Percentiles rank a stretch among this genome's conserved stretches.
These are phyloP conservation scores for Leptobrachium leishanense DNA, from an alignment of 2,113 vertebrate species.

Conservation along the genomic window DNA sequence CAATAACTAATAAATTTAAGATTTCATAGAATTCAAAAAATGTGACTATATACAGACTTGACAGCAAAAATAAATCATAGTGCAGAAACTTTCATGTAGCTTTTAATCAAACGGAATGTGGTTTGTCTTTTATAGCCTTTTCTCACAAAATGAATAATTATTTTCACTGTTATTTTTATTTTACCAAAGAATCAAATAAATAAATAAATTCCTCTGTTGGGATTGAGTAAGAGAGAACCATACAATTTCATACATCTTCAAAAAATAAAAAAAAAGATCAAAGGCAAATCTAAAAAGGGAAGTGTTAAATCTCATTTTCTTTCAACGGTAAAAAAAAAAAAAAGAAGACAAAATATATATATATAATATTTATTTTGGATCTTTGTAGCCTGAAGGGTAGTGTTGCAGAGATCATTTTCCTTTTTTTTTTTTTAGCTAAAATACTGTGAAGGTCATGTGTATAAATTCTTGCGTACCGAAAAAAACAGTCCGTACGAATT, in stretches of 20 bases:
- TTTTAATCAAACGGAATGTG: too few species aligned
- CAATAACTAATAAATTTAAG: too few species aligned
- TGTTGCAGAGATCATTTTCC: conserved; percentile 43
- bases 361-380: conserved; percentile 46
- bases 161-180: neutral
- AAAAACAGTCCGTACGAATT: too few species aligned
- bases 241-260: conserved; percentile 37
- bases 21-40: too few species aligned
- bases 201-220: conserved; percentile 34
- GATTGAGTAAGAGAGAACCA: conserved; percentile 23
- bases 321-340: conserved; percentile 31
- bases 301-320: conserved; percentile 49
- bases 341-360: too few species aligned
- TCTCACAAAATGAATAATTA: neutral
- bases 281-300: conserved; percentile 40
- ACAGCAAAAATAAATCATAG: too few species aligned
- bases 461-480: neutral
- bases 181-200: conserved; percentile 34
- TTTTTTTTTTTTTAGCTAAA: conserved; percentile 30
- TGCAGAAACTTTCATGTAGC: too few species aligned
- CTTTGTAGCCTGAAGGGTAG: conserved; percentile 44
- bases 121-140: too few species aligned
- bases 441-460: conserved; percentile 24
- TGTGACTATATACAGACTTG: too few species aligned
- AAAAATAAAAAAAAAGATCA: conserved; percentile 40